Conservation (phyloP, 2,888 invertebrate species). For the Papilio demoleus region DNA sequence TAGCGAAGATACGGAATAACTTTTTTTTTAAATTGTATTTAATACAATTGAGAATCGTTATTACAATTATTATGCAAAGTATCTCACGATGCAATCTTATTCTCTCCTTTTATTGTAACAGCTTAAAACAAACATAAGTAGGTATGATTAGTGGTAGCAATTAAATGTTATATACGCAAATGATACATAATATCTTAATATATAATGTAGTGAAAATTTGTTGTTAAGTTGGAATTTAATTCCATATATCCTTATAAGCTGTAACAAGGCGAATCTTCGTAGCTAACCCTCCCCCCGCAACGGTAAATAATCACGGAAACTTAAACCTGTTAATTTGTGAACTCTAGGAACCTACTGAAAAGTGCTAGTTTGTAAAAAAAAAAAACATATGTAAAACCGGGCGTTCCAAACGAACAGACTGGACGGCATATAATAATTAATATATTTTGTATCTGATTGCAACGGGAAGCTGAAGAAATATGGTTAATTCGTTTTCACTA, state of each 20-base stretch:
- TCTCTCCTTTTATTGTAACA: constrained; percentile 79
- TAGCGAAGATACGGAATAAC: constrained; percentile 66
- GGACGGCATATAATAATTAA: constrained; percentile 71
- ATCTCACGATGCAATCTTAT: constrained; percentile 78
- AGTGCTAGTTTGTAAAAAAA: constrained; percentile 48
- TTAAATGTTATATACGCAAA: constrained; percentile 34
- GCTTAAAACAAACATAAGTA: constrained; percentile 64
- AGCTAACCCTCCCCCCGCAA: constrained; percentile 32
- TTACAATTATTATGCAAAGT: constrained; percentile 71
- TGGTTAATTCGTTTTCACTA: constrained; percentile 45
- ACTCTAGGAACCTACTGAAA: constrained; percentile 68
- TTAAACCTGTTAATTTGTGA: constrained; percentile 43
- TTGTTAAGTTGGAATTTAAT: constrained; percentile 63
- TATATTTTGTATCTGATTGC: constrained; percentile 40
- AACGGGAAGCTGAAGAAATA: constrained; percentile 45
- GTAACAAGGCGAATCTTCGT: constrained; percentile 26
- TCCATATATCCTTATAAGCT: constrained; percentile 52
- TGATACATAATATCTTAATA: constrained; percentile 16
- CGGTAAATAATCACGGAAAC: constrained; percentile 29
- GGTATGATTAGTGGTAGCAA: constrained; percentile 50
- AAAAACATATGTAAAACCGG: constrained; percentile 34
- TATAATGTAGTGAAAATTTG: constrained; percentile 34
- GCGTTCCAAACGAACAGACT: constrained; percentile 48
- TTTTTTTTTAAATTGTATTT: constrained; percentile 71
- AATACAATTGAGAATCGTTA: constrained; percentile 74